phyloP scores from a whole-genome alignment of 2,797 vertebrate species.

The Acipenser oxyrinchus region DNA sequence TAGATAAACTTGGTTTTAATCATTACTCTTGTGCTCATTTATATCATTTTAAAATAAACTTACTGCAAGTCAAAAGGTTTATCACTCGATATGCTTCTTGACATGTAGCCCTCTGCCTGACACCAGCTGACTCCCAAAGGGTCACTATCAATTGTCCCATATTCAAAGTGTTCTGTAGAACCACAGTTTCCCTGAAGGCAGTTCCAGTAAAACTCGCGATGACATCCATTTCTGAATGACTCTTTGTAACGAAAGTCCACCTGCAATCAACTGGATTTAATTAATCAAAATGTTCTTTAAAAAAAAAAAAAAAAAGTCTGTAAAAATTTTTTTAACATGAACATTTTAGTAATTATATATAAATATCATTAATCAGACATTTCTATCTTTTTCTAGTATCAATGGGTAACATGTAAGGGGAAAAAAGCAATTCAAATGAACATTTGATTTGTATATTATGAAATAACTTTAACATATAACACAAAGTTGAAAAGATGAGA shows the following conservation, averaged over 20 bases:
- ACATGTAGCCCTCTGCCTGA: conserved; percentile 3
- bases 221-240: conserved; percentile 11
- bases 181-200: conserved; percentile 22
- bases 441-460: too few relatives aligned
- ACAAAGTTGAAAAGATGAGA: too few relatives aligned
- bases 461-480: too few relatives aligned
- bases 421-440: too few relatives aligned
- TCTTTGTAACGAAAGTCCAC: conserved; percentile 22
- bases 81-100: conserved; percentile 21
- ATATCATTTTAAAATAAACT: neutral
- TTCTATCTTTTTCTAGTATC: too few relatives aligned
- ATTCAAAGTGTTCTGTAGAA: accelerated
- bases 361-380: too few relatives aligned
- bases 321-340: too few relatives aligned
- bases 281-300: too few relatives aligned
- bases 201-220: accelerated
- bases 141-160: neutral
- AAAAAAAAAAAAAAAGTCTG: too few relatives aligned
- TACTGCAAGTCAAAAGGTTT: conserved; percentile 33
- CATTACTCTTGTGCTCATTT: neutral
- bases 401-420: too few relatives aligned
- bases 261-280: conserved; percentile 19
- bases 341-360: too few relatives aligned
- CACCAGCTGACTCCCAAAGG: conserved; percentile 1
- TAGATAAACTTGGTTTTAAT: too few relatives aligned